Percentiles rank a stretch among this genome's conserved stretches.
Conservation (phyloP, 2,797 vertebrate species). For the Halcyon smyrnensis region DNA sequence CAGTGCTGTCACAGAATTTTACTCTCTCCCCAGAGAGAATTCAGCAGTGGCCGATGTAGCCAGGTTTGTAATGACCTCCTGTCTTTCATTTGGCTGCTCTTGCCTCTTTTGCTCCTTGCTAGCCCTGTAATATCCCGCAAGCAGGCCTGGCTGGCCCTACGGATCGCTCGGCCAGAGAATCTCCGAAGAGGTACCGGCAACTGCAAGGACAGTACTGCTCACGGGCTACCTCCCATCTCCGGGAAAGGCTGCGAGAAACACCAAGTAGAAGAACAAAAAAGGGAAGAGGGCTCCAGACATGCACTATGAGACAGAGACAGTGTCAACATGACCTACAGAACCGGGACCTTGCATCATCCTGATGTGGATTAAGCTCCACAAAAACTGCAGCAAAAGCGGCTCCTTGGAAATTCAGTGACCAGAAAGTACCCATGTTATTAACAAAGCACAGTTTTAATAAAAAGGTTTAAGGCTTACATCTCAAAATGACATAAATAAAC, state of each 20-base stretch:
- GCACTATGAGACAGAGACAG: neutral
- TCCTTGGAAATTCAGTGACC: neutral
- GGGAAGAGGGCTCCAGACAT: neutral
- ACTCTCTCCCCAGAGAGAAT: neutral
- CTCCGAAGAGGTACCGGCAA: neutral
- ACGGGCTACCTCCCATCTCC: neutral
- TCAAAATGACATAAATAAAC: slow-evolving; percentile 49
- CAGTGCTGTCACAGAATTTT: neutral
- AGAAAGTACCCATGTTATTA: neutral
- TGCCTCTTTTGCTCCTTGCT: neutral
- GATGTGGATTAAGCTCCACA: neutral
- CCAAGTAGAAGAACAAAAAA: neutral
- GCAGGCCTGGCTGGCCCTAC: accelerated
- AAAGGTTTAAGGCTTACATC: slow-evolving; percentile 17
- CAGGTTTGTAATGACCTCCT: neutral
- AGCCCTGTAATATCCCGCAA: neutral
- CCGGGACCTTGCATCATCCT: neutral
- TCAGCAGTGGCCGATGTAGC: neutral
- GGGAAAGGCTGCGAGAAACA: neutral
- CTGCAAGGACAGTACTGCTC: neutral
- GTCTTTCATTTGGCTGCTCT: neutral
- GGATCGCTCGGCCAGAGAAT: neutral
- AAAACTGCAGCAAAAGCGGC: neutral
- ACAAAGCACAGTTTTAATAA: slow-evolving; percentile 56
- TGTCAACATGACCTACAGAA: neutral